A percentile compares a stretch with the other conserved stretches of the same genome.
Evolutionary conservation across 2,888 invertebrate species (phyloP).

Genomic region (Scrobipalpa costella): DNA sequence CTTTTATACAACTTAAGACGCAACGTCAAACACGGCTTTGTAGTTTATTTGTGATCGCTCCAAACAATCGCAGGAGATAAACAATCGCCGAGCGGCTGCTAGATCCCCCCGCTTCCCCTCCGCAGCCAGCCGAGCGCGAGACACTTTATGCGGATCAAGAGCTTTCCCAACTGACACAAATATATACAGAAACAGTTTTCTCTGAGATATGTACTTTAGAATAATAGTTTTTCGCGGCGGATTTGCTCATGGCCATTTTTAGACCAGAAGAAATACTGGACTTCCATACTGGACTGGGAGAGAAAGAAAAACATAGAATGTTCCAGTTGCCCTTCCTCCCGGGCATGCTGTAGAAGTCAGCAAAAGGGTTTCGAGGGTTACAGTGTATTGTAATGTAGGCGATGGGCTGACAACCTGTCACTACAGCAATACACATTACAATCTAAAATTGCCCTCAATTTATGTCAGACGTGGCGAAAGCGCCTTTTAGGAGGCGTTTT

Average conservation of each 20-base stretch:
- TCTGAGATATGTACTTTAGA: background rate
- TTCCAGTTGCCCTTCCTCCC: too few species aligned
- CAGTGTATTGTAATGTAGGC: too few species aligned
- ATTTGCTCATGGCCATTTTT: background rate
- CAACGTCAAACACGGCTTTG: conserved; percentile 24
- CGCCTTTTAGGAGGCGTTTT: too few species aligned
- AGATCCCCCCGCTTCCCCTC: background rate
- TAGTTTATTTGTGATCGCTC: conserved; percentile 25
- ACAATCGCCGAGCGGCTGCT: conserved; percentile 11
- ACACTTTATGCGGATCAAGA: conserved; percentile 20
- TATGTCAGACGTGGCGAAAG: too few species aligned
- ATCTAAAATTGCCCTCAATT: too few species aligned
- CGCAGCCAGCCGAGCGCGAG: background rate
- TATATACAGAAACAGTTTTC: conserved; percentile 14
- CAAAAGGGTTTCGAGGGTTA: too few species aligned
- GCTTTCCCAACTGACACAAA: conserved; percentile 11
- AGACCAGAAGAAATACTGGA: too few species aligned
- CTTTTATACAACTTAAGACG: conserved; percentile 27
- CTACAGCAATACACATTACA: too few species aligned
- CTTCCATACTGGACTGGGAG: too few species aligned
- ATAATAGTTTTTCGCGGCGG: background rate
- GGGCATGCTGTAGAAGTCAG: too few species aligned
- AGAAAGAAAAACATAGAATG: too few species aligned
- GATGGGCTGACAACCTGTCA: too few species aligned
- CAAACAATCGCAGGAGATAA: conserved; percentile 26